Evolutionary conservation across 2,888 invertebrate species (phyloP).

Genomic region (Pediacus dermestoides): DNA sequence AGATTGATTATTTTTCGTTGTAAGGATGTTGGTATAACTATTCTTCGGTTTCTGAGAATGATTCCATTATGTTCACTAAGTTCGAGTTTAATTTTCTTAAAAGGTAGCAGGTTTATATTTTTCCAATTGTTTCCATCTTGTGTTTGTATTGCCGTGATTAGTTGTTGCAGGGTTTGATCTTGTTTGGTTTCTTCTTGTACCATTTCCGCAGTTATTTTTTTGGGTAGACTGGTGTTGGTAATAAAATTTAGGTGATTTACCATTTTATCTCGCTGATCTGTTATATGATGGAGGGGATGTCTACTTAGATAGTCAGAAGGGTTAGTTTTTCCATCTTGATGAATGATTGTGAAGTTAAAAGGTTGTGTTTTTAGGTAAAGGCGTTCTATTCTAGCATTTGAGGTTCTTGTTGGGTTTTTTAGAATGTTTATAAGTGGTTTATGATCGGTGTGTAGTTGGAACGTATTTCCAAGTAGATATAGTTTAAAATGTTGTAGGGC

Average conservation of each 20-base stretch:
- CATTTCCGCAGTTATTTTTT: background rate
- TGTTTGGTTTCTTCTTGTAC: background rate
- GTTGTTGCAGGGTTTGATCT: conserved; percentile 1
- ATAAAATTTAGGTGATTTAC: conserved; percentile 4
- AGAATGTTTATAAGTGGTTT: conserved; percentile 13
- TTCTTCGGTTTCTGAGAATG: background rate
- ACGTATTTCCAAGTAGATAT: conserved; percentile 10
- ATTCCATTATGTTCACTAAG: background rate
- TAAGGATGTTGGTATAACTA: background rate
- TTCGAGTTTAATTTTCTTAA: conserved; percentile 1
- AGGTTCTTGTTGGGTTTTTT: conserved; percentile 2
- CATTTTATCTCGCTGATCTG: background rate
- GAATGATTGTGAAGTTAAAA: conserved; percentile 1
- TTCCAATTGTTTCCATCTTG: background rate
- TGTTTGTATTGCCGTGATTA: background rate
- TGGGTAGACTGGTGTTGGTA: background rate
- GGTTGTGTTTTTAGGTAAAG: conserved; percentile 3
- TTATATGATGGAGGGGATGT: conserved; percentile 3
- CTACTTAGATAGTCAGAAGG: conserved; percentile 6
- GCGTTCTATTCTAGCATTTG: conserved; percentile 8
- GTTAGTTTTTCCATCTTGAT: conserved; percentile 4
- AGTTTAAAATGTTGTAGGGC: conserved; percentile 12
- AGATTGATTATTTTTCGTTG: background rate
- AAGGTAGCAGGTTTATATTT: background rate
- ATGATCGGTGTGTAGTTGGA: conserved; percentile 13